Percentiles rank a stretch among this genome's conserved stretches.
phyloP scores from a whole-genome alignment of 2,113 vertebrate species.

The Cricetomys ansorgei region DNA sequence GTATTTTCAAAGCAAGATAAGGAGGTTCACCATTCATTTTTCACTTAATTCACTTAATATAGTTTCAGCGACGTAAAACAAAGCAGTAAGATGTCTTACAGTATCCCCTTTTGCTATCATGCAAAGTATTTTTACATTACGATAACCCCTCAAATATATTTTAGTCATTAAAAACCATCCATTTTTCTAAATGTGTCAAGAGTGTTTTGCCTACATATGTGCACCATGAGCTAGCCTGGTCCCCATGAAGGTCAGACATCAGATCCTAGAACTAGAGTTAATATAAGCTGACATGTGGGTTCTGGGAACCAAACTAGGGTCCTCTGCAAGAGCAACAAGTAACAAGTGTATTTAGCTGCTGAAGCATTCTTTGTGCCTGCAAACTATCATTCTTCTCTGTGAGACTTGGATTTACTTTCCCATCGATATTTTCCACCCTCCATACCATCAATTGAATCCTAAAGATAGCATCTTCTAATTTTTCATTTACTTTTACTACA shows the following conservation, averaged over 20 bases:
- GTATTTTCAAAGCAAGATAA: not conserved
- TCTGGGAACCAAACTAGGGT: not conserved
- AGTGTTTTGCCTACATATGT: not conserved
- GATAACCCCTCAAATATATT: not conserved
- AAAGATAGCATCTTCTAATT: not conserved
- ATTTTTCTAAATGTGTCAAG: not conserved
- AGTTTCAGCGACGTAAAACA: not conserved
- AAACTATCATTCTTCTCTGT: not conserved
- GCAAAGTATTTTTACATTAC: not conserved
- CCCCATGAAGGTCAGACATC: not conserved
- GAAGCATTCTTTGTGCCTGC: not conserved
- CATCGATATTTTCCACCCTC: not conserved
- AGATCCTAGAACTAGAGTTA: not conserved
- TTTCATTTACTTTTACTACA: not conserved
- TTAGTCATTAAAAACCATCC: constrained; percentile 37
- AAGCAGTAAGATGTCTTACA: not conserved
- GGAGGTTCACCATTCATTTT: not conserved
- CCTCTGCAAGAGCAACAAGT: too few relatives aligned
- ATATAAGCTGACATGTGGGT: not conserved
- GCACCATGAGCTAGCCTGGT: not conserved
- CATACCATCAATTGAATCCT: not conserved
- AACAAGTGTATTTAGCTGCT: not conserved
- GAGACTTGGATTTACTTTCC: not conserved
- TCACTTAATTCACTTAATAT: not conserved
- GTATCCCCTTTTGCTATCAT: not conserved